phyloP scores from a whole-genome alignment of 2,797 vertebrate species.

The Danio tinwini region DNA sequence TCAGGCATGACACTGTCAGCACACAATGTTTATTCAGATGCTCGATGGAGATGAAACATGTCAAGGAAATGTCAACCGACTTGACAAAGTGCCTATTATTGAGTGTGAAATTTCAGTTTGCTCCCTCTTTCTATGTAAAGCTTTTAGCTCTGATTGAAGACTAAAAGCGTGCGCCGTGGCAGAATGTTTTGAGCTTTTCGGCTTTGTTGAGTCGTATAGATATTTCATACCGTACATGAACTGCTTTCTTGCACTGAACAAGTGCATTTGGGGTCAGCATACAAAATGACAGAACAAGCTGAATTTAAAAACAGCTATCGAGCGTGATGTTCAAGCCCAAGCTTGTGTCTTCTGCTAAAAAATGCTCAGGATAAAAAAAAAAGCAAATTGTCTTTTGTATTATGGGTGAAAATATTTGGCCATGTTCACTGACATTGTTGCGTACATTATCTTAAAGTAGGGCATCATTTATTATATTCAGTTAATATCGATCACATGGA shows the following conservation, averaged over 20 bases:
- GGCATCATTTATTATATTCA: too few species aligned
- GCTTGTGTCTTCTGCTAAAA: not conserved
- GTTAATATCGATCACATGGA: too few species aligned
- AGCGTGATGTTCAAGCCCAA: not conserved
- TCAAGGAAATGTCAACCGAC: constrained; percentile 26
- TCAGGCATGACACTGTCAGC: constrained; percentile 16
- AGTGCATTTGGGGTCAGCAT: not conserved
- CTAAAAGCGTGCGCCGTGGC: not conserved
- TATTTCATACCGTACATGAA: not conserved
- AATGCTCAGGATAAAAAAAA: not conserved
- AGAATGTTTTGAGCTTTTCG: not conserved
- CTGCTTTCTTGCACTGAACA: not conserved
- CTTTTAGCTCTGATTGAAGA: constrained; percentile 36
- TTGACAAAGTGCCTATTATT: constrained; percentile 40
- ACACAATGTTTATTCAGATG: constrained; percentile 39
- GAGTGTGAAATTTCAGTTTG: constrained; percentile 10
- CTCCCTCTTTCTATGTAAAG: constrained; percentile 9
- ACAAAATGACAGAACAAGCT: not conserved
- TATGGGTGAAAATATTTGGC: too few species aligned
- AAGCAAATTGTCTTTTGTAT: too few species aligned
- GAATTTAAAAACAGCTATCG: not conserved
- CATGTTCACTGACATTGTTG: too few species aligned
- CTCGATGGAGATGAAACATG: constrained; percentile 36
- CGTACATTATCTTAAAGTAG: too few species aligned
- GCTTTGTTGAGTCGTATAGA: constrained; percentile 10